Base-by-base conservation (phyloP, 2,113 vertebrate species). In the Bungarus multicinctus region DNA sequence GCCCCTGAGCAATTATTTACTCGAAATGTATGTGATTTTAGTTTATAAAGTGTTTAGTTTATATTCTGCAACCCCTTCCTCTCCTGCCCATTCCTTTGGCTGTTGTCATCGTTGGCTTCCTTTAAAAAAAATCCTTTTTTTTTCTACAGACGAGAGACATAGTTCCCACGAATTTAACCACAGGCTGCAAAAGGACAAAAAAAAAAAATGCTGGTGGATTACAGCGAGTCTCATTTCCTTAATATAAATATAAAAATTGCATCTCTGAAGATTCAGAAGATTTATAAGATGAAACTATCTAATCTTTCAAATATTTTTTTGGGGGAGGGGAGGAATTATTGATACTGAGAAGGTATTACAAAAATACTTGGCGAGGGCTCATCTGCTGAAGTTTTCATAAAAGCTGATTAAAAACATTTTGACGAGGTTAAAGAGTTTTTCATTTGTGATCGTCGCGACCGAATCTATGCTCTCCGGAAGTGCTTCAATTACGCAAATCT, bases 381-480 rank as follows among this genome's bases (percentile, higher is more conserved):
- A 45, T 52, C 1, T 0, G 2, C 7, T 57, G 64, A 86, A 55
- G 55, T 34, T 88, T 90, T 25, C 4, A 0, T 0, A 2, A 50
- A 39, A 95, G 54, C n/a, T 4, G 55, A 16, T 4, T 2, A 22
- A 86, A 91, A 94, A 18, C 25, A n/a, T 16, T 12, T 43, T 23
- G 89, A 30, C 1, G 16, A 47, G 57, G 34, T 18, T 85, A 20
- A 20, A 0, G 85, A 4, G 18, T 53, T 52, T 88, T 94, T 92
- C 52, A 93, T 57, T 91, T 50, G 30, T 92, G 93, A 69, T 1
- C 81, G 55, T 87, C 57, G 3, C 55, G 2, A 39, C 1, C 2
- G 87, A n/a, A 95, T 87, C 47, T 18, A 90, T 86, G 58, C 12
- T 90, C 89, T 91, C 64, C 5, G 58, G 45, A 93, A 94, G 23